A percentile compares a stretch with the other conserved stretches of the same genome.
Conservation (phyloP, 2,797 vertebrate species). For the Centropyge bicolor region DNA sequence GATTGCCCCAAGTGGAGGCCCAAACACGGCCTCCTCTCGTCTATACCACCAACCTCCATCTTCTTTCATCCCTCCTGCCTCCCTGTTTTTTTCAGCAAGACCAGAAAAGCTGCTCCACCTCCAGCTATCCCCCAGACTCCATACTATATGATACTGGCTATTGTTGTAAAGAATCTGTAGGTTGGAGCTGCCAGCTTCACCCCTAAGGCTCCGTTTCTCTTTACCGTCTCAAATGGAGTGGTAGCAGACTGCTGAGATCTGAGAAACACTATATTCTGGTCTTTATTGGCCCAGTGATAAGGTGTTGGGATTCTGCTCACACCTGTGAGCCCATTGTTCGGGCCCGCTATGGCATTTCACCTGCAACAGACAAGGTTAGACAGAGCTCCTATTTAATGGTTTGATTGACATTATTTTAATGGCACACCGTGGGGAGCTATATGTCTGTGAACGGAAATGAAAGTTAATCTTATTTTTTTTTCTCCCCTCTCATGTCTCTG, state of each 20-base stretch:
- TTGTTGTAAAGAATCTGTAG: slow-evolving; percentile 80
- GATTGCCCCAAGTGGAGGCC: slow-evolving; percentile 66
- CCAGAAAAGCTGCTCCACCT: slow-evolving; percentile 65
- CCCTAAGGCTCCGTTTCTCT: slow-evolving; percentile 74
- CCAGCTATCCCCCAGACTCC: slow-evolving; percentile 61
- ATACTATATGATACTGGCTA: slow-evolving; percentile 78
- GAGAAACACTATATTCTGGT: slow-evolving; percentile 81
- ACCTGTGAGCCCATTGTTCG: slow-evolving; percentile 83
- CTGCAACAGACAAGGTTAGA: slow-evolving; percentile 78
- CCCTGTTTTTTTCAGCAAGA: slow-evolving; percentile 54
- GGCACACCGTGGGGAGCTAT: slow-evolving; percentile 63
- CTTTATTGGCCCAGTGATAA: slow-evolving; percentile 79
- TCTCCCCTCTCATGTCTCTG: slow-evolving; percentile 18
- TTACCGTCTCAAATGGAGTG: slow-evolving; percentile 70
- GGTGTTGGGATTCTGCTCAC: slow-evolving; percentile 83
- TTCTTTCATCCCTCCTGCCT: slow-evolving; percentile 60
- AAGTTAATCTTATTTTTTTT: slow-evolving; percentile 72
- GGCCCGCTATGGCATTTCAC: slow-evolving; percentile 76
- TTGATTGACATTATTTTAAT: slow-evolving; percentile 84
- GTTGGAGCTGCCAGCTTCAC: slow-evolving; percentile 58
- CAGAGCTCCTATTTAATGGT: slow-evolving; percentile 70
- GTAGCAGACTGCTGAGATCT: slow-evolving; percentile 72
- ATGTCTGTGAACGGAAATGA: slow-evolving; percentile 71
- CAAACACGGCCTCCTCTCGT: slow-evolving; percentile 52
- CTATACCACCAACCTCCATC: slow-evolving; percentile 41